Conservation (phyloP, 1,140 invertebrate species). For the Meloidogyne hapla region DNA sequence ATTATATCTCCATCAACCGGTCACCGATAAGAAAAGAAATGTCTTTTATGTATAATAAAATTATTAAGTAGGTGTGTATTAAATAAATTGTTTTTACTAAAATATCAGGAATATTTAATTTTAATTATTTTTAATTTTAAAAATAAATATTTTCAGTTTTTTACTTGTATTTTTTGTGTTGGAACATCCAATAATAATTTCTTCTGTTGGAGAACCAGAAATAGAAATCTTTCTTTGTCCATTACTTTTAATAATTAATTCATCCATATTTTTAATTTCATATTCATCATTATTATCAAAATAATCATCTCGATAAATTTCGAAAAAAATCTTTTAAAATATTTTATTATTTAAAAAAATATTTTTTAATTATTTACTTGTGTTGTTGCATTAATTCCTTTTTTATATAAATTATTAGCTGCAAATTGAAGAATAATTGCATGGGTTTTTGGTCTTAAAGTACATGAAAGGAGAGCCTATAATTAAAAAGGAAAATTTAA, state of each 20-base stretch:
- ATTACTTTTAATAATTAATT: neutral
- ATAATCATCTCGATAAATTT: slow-evolving; percentile 45
- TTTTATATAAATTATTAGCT: slow-evolving; percentile 49
- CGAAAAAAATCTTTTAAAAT: slow-evolving; percentile 47
- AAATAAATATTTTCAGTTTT: neutral
- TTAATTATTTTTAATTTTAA: too few species aligned
- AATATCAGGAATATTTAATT: too few species aligned
- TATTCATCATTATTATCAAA: slow-evolving; percentile 21
- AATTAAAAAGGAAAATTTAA: neutral
- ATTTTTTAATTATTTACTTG: slow-evolving; percentile 32
- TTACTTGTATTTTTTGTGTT: neutral
- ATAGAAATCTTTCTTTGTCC: neutral
- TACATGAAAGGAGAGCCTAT: slow-evolving; percentile 47
- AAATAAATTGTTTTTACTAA: too few species aligned
- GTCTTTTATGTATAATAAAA: too few species aligned
- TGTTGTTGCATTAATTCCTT: slow-evolving; percentile 23
- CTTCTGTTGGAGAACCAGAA: neutral
- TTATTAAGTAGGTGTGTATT: too few species aligned
- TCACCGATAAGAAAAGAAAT: too few species aligned
- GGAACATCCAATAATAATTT: neutral
- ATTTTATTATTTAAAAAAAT: neutral
- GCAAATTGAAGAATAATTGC: slow-evolving; percentile 53
- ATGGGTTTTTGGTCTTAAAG: slow-evolving; percentile 49
- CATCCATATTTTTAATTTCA: slow-evolving; percentile 1
- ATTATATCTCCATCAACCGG: too few species aligned